Conservation (phyloP, 2,797 vertebrate genomes). For the Tamandua tetradactyla region DNA sequence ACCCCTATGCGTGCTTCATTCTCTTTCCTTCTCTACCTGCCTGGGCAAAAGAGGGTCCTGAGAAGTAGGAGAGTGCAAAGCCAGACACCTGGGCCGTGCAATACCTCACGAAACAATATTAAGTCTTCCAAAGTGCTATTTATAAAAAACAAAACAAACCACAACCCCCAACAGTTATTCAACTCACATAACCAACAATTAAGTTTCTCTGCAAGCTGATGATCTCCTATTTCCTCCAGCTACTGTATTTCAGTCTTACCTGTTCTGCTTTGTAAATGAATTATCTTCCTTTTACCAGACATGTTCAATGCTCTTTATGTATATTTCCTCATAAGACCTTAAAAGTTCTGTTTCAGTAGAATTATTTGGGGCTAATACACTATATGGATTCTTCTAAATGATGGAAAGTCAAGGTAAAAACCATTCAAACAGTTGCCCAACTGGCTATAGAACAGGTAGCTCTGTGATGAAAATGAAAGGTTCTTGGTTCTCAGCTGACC, state of each 20-base stretch:
- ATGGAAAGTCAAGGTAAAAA: neutral
- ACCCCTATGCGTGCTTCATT: neutral
- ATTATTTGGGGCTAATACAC: neutral
- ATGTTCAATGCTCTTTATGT: neutral
- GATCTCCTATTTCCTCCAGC: neutral
- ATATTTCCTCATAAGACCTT: neutral
- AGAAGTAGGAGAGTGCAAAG: neutral
- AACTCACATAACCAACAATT: neutral
- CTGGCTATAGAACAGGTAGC: neutral
- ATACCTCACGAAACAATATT: neutral
- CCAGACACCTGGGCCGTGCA: neutral
- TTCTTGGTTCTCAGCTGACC: neutral
- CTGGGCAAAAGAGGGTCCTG: neutral
- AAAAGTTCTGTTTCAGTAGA: neutral
- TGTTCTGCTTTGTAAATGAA: neutral
- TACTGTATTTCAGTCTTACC: neutral
- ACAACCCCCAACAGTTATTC: neutral
- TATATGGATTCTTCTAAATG: neutral
- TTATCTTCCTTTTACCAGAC: neutral
- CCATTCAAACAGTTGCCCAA: neutral
- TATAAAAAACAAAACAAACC: conserved; percentile 9
- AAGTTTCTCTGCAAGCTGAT: neutral
- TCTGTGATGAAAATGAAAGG: neutral
- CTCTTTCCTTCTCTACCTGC: neutral
- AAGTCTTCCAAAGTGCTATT: neutral